These are phyloP conservation scores for Ophraella communa DNA, from an alignment of 2,888 invertebrate genomes.

Conservation along the genomic window DNA sequence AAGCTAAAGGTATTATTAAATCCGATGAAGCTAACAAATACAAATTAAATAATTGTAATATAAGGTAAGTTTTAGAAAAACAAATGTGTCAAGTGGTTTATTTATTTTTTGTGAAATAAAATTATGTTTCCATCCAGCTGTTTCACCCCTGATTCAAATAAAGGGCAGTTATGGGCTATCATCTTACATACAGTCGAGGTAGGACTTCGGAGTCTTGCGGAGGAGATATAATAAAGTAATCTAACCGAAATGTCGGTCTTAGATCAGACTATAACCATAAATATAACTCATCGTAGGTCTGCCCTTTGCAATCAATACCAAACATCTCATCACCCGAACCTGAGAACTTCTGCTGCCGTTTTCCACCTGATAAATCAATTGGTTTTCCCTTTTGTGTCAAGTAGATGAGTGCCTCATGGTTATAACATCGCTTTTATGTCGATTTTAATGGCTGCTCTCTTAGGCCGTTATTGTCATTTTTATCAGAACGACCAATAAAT, in stretches of 20 bases:
- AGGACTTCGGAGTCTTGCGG: conserved; percentile 52
- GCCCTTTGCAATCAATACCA: conserved; percentile 48
- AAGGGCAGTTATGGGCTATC: conserved; percentile 58
- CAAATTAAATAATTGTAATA: too few relatives aligned
- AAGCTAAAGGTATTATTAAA: too few relatives aligned
- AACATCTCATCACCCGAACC: conserved; percentile 42
- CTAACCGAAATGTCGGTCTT: conserved; percentile 56
- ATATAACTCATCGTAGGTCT: conserved; percentile 57
- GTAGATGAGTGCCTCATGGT: conserved; percentile 15
- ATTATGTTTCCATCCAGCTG: background rate
- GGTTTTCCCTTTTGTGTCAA: conserved; percentile 37
- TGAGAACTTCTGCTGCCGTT: conserved; percentile 50
- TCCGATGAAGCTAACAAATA: too few relatives aligned
- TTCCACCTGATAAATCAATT: conserved; percentile 61
- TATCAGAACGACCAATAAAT: conserved; percentile 2
- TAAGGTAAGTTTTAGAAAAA: too few relatives aligned
- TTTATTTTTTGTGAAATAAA: too few relatives aligned
- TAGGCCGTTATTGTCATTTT: conserved; percentile 13
- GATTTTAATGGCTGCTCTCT: conserved; percentile 17
- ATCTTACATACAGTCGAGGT: conserved; percentile 59
- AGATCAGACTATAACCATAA: conserved; percentile 59
- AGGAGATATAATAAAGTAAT: conserved; percentile 59
- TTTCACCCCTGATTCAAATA: background rate
- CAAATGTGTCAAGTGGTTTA: too few relatives aligned
- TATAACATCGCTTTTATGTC: conserved; percentile 22